Conservation (phyloP, 2,113 vertebrate genomes). For the Varanus salvator region DNA sequence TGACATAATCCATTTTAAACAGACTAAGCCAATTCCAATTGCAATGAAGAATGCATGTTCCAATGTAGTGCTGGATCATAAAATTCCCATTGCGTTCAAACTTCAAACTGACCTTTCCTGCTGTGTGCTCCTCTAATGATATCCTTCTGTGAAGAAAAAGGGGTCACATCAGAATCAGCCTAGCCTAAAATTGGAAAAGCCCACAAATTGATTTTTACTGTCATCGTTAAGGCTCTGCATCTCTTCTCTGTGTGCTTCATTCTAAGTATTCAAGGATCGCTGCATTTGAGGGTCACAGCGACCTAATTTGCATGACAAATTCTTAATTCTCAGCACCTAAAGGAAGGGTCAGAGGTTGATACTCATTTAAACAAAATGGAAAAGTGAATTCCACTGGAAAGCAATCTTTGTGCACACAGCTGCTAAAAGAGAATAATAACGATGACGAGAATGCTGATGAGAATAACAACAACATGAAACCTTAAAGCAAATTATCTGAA, state of each 20-base stretch:
- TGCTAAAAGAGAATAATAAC: background rate
- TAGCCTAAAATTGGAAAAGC: background rate
- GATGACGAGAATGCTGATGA: no score
- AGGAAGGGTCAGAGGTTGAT: background rate
- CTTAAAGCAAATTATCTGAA: background rate
- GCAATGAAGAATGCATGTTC: background rate
- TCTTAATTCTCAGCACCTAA: slow-evolving; percentile 12
- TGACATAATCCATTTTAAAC: background rate
- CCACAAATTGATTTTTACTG: background rate
- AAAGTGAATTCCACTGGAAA: background rate
- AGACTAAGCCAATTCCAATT: background rate
- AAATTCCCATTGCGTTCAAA: background rate
- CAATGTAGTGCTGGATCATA: background rate
- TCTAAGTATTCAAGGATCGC: background rate
- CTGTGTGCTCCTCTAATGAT: background rate
- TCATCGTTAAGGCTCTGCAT: background rate
- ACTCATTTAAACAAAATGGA: background rate
- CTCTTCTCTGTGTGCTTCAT: background rate
- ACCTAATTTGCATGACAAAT: background rate
- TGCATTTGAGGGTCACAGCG: background rate
- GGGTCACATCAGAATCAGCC: background rate
- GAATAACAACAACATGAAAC: background rate
- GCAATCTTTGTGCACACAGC: background rate
- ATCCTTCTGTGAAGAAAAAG: background rate
- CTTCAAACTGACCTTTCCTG: background rate